Percentiles rank a stretch among this genome's conserved stretches.
phyloP scores from a whole-genome alignment of 2,888 invertebrate genomes.

The Baccha elongata region DNA sequence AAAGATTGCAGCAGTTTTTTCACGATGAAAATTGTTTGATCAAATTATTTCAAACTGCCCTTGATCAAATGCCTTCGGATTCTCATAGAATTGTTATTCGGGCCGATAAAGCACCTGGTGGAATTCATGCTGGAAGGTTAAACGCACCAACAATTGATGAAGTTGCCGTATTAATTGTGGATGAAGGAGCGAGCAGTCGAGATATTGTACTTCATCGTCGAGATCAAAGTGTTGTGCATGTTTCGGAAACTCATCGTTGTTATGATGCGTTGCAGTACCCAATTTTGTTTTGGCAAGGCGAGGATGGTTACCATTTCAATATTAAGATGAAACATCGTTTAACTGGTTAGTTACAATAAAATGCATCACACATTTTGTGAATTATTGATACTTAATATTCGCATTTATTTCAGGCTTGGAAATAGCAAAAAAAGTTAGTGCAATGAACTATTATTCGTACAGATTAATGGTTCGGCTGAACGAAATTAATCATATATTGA shows the following conservation, averaged over 20 bases:
- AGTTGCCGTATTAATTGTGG: too few species aligned
- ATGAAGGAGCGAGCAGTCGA: too few species aligned
- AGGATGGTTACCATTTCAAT: constrained; percentile 43
- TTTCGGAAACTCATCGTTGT: background rate
- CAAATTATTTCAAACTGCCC: constrained; percentile 45
- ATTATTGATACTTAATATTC: constrained; percentile 29
- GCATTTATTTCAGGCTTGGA: background rate
- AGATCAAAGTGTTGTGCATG: background rate
- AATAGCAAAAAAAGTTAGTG: constrained; percentile 2
- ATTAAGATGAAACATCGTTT: constrained; percentile 24
- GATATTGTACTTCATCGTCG: background rate
- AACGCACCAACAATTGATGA: too few species aligned
- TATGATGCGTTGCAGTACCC: too few species aligned
- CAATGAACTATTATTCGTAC: constrained; percentile 11
- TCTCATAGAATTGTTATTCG: too few species aligned
- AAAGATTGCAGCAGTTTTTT: constrained; percentile 54
- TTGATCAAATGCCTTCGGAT: too few species aligned
- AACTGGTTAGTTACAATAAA: constrained; percentile 12
- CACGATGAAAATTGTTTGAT: constrained; percentile 77
- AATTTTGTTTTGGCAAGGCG: constrained; percentile 48
- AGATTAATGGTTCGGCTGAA: constrained; percentile 3
- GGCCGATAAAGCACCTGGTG: too few species aligned
- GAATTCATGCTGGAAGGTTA: too few species aligned
- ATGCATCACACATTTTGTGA: constrained; percentile 29
- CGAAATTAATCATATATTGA: constrained; percentile 6